Evolutionary conservation across 2,888 invertebrate genomes (phyloP).

Genomic region (Cetonia aurata): DNA sequence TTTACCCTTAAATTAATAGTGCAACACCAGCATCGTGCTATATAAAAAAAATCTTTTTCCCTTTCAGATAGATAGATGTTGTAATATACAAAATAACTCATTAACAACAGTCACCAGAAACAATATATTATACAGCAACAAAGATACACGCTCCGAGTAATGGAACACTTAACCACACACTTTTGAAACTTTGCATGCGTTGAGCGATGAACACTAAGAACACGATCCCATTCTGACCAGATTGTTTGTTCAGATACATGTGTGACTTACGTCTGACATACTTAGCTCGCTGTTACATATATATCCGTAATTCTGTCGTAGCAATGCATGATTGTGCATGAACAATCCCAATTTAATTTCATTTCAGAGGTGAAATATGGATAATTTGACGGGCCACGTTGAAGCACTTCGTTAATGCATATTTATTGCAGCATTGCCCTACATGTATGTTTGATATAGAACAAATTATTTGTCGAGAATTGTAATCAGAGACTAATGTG

Average conservation of each 20-base stretch:
- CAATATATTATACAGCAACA: background rate
- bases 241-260: background rate
- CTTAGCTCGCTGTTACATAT: conserved; percentile 6
- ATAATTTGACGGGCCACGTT: conserved; percentile 10
- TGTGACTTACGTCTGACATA: background rate
- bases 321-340: conserved; percentile 14
- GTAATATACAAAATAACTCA: too few relatives aligned
- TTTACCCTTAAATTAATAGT: background rate
- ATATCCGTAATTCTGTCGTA: background rate
- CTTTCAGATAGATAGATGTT: too few relatives aligned
- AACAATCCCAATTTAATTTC: conserved; percentile 11
- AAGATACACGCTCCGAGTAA: conserved; percentile 7
- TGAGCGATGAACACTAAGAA: conserved; percentile 11
- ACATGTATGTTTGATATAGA: too few relatives aligned
- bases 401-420: background rate
- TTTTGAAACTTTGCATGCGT: conserved; percentile 20
- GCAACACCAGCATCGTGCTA: conserved; percentile 14
- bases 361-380: conserved; percentile 17
- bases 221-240: background rate
- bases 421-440: too few relatives aligned
- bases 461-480: too few relatives aligned
- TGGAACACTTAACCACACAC: conserved; percentile 16
- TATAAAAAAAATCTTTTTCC: background rate
- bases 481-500: too few relatives aligned
- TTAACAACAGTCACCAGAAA: too few relatives aligned